Conservation (phyloP, 2,113 vertebrate genomes). For the Silurus meridionalis region DNA sequence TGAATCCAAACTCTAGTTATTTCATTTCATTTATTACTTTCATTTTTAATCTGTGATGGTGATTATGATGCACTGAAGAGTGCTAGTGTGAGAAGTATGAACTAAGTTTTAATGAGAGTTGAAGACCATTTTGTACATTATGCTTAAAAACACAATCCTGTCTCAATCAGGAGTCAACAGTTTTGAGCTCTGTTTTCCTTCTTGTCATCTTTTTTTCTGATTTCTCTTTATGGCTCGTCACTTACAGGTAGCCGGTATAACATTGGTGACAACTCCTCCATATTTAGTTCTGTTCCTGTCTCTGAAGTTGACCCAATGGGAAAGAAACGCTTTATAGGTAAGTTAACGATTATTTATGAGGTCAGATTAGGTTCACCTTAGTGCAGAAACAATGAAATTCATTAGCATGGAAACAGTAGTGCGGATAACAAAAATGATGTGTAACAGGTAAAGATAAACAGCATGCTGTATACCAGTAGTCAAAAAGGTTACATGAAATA, state of each 20-base stretch:
- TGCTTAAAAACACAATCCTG: neutral
- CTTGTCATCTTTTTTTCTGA: neutral
- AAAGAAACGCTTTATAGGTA: conserved; percentile 87
- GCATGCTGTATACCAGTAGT: no score
- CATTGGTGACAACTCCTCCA: conserved; percentile 76
- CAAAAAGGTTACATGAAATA: no score
- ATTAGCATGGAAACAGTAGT: no score
- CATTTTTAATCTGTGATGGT: neutral
- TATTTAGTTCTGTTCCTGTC: conserved; percentile 86
- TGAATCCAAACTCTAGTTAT: neutral
- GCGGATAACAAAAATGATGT: no score
- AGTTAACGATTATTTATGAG: conserved; percentile 34
- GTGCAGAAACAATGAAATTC: no score
- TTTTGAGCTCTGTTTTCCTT: neutral
- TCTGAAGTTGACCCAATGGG: conserved; percentile 88
- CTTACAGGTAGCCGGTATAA: conserved; percentile 67
- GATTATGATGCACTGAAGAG: neutral
- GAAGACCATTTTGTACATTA: neutral
- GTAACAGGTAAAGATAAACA: no score
- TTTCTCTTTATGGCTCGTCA: conserved; percentile 5
- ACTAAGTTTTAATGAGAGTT: no score
- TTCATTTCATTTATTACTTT: neutral
- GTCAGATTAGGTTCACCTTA: no score
- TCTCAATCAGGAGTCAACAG: no score
- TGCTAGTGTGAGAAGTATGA: neutral